phyloP scores from a whole-genome alignment of 2,888 invertebrate species.

The Ethmia dodecea region DNA sequence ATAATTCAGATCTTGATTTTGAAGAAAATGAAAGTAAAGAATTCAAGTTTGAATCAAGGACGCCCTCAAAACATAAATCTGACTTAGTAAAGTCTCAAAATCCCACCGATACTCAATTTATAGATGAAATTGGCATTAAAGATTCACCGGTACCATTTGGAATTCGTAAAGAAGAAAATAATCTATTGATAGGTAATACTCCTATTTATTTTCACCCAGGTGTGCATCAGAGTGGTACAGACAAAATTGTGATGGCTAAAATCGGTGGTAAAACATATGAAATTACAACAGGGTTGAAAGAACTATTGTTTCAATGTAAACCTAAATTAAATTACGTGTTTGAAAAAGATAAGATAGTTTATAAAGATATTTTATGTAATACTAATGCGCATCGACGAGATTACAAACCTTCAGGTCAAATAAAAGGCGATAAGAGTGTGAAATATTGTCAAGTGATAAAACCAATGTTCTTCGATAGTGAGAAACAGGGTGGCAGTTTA shows the following conservation, averaged over 20 bases:
- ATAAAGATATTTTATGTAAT: not conserved
- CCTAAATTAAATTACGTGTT: not conserved
- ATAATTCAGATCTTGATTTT: no score
- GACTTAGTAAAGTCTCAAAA: no score
- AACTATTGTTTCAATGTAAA: not conserved
- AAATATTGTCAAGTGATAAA: not conserved
- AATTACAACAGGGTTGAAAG: not conserved
- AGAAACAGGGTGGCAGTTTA: not conserved
- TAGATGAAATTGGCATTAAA: not conserved
- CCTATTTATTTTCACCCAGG: not conserved
- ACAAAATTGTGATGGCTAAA: not conserved
- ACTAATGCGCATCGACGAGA: not conserved
- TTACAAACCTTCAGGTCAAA: not conserved
- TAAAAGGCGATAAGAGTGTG: not conserved
- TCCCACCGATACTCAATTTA: not conserved
- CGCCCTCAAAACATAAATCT: no score
- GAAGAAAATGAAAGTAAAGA: no score
- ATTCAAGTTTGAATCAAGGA: no score
- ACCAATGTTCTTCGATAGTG: not conserved
- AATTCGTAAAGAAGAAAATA: not conserved
- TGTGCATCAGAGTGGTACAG: not conserved
- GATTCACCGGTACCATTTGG: not conserved
- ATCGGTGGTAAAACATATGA: slow-evolving; percentile 1
- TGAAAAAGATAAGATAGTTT: not conserved
- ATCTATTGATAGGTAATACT: slow-evolving; percentile 1